Evolutionary conservation across 2,113 vertebrate species (phyloP), one percentile per base, ranked within the genome.

Genomic region (Planiliza haematocheilus): DNA sequence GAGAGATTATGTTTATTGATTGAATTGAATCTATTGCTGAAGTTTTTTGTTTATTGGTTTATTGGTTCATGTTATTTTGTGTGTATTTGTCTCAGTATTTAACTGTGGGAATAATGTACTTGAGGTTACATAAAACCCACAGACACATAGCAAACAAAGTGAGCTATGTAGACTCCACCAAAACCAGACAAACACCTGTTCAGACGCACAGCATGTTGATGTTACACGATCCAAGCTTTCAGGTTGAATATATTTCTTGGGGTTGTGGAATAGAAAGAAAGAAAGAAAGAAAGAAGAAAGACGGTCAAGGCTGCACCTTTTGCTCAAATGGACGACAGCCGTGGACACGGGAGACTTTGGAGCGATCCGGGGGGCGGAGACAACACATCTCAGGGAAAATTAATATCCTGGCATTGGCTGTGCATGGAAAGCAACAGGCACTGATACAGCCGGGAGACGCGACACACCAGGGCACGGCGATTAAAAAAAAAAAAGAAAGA

Each of bases 351-450:
- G 60, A 77, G 84, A 73, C 60, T 46, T 60, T 77, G 72, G 48
- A 66, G 76, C 0, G 18, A 56, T 48, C 21, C n/a, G 24, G 77
- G 69, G 49, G 86, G 87, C 77, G 85, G 76, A 76, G 84, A 83
- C 80, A 79, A 58, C 66, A 18, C 71, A 72, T 84, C 77, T 57
- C 70, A 73, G 75, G 73, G 45, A 42, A 52, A 80, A 86, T 85
- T 41, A 79, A 84, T 75, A 79, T 82, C 70, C 52, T 79, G 63
- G 76, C 82, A 84, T 75, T 81, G 85, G 88, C 70, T 57, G 73
- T 14, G 69, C 79, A 67, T 41, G 63, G 79, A 76, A 77, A 77
- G 87, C 91, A 92, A 92, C 91, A 92, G 91, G 91, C 88, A 17
- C 73, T 82, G 88, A 60, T 76, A 82, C 74, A 82, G 70, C 77